These are phyloP conservation scores for Oncorhynchus keta DNA, from an alignment of 2,113 vertebrate species.

Conservation along the genomic window DNA sequence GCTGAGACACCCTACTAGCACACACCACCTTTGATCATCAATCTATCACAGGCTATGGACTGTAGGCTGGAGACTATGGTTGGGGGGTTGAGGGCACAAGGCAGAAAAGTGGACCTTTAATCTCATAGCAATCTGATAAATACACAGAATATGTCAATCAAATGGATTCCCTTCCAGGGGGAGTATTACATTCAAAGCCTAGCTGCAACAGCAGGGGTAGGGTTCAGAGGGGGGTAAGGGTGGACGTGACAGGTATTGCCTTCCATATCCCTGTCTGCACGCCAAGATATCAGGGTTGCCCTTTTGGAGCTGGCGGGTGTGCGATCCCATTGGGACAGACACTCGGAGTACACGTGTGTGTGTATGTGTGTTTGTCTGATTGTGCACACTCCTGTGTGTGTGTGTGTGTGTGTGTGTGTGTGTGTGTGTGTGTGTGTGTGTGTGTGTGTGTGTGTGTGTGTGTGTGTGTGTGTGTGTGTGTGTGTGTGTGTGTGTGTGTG, in stretches of 20 bases:
- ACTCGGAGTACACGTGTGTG: background rate
- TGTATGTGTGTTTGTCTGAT: too few species aligned
- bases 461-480: background rate
- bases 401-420: background rate
- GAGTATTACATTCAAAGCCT: background rate
- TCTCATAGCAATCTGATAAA: background rate
- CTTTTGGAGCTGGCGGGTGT: slow-evolving; percentile 10
- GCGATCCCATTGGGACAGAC: background rate
- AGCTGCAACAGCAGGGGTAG: background rate
- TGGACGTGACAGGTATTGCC: background rate
- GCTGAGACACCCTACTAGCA: too few species aligned
- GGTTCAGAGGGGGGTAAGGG: background rate
- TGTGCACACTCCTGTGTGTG: too few species aligned
- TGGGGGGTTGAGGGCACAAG: too few species aligned
- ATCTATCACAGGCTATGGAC: too few species aligned
- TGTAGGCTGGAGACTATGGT: too few species aligned
- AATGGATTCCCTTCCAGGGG: background rate
- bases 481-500: too few species aligned
- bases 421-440: background rate
- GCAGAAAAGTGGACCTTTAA: too few species aligned
- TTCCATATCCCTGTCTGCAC: background rate
- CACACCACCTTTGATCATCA: background rate
- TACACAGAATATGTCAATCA: background rate
- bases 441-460: background rate
- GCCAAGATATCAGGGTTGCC: slow-evolving; percentile 7